Base-by-base conservation (phyloP, 2,888 invertebrate species). In the Mycalesis mineus region DNA sequence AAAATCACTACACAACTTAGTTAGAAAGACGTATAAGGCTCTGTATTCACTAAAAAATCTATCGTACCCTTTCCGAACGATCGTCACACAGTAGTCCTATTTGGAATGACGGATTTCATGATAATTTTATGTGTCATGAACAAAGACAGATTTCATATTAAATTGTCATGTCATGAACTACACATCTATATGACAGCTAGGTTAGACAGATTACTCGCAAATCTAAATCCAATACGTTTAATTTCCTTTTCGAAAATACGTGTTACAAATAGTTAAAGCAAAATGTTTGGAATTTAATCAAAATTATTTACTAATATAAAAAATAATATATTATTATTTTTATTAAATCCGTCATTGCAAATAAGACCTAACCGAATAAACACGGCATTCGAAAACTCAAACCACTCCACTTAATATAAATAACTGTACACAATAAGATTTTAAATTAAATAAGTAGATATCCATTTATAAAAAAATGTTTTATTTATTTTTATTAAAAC, bases 371-470 rank as follows among this genome's bases (percentile, higher is more conserved):
- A 72, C 68, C 69, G 72, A 75, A 73, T 68, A 69, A 72, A 74
- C 73, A 78, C 78, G 78, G 75, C 79, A 78, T 78, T 68, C 63
- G 65, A 72, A 52, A 68, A 67, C 49, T 68, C 67, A 66, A 68
- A 72, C 71, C 73, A 72, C 70, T 68, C 69, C 66, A 67, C 70
- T 68, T 66, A 66, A 60, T 68, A 68, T 74, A 76, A 78, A 75
- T 75, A 75, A 75, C 79, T 80, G 72, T 82, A 82, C 82, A 67
- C 70, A 77, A 72, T 75, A 54, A 48, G 42, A 45, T 44, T 52
- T 70, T 79, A 76, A 78, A 75, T 71, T 69, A 80, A 81, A 82
- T 84, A 84, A 79, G 76, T 79, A 84, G 78, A 79, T 77, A 74
- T 74, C 69, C 67, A 70, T 79, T 80, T 78, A 77, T 78, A 58